phyloP scores from a whole-genome alignment of 1,140 invertebrate genomes.

The Bombus fervidus region DNA sequence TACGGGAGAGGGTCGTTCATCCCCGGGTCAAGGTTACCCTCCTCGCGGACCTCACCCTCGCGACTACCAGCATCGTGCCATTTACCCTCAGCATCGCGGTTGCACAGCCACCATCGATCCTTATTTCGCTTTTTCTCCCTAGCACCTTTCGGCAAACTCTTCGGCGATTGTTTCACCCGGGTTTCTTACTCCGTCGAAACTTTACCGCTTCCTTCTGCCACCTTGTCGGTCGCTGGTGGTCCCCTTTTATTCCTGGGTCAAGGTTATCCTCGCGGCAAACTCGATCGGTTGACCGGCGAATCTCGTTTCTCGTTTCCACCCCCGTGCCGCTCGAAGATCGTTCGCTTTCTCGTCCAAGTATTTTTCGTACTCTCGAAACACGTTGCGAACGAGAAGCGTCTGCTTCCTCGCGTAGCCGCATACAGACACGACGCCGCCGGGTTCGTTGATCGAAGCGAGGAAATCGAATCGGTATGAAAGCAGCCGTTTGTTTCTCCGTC shows the following conservation, averaged over 20 bases:
- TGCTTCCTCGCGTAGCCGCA: not conserved
- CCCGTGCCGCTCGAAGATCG: no score
- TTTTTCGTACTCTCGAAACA: not conserved
- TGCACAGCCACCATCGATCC: constrained; percentile 51
- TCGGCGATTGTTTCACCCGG: constrained; percentile 20
- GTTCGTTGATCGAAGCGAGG: not conserved
- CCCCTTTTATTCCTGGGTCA: constrained; percentile 26
- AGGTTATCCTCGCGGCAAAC: constrained; percentile 1
- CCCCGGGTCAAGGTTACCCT: constrained; percentile 81
- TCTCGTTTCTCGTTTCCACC: not conserved
- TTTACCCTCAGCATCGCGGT: constrained; percentile 58
- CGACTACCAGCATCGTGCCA: constrained; percentile 58
- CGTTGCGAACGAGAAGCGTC: not conserved
- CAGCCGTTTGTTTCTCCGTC: not conserved
- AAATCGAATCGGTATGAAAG: not conserved
- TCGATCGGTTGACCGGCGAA: not conserved
- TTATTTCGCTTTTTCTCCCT: constrained; percentile 41
- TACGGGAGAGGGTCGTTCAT: constrained; percentile 77
- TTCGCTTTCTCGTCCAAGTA: not conserved
- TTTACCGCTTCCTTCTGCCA: not conserved
- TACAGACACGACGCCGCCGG: not conserved
- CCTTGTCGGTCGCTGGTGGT: no score
- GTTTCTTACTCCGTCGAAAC: constrained; percentile 33
- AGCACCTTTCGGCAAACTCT: constrained; percentile 16
- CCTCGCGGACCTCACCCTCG: constrained; percentile 63